phyloP scores from a whole-genome alignment of 2,888 invertebrate species.

The Acronicta aceris region DNA sequence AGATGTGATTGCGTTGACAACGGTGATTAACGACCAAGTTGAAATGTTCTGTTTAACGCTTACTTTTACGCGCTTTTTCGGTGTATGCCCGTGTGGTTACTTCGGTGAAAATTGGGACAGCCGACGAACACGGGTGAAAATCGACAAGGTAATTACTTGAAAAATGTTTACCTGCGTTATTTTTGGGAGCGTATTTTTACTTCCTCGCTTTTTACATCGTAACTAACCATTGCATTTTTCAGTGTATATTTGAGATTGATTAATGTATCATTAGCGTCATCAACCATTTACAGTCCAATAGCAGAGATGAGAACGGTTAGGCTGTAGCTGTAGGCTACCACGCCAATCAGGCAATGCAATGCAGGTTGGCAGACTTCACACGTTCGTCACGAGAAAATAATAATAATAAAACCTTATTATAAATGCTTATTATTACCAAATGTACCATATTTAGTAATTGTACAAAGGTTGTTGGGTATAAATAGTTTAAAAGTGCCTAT shows the following conservation, averaged over 20 bases:
- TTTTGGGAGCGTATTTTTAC: constrained; percentile 28
- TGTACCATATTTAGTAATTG: constrained; percentile 4
- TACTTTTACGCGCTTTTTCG: constrained; percentile 45
- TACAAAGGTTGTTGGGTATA: constrained; percentile 12
- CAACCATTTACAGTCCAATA: no score
- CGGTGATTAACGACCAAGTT: constrained; percentile 49
- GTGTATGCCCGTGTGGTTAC: constrained; percentile 23
- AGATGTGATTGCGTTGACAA: constrained; percentile 54
- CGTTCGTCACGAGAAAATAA: no score
- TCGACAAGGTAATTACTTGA: constrained; percentile 20
- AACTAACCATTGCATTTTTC: constrained; percentile 10
- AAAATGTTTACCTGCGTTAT: constrained; percentile 27
- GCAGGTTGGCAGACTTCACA: no score
- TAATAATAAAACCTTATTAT: no score
- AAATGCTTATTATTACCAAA: background rate
- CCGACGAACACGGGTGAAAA: constrained; percentile 23
- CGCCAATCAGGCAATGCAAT: no score
- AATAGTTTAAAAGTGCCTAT: constrained; percentile 21
- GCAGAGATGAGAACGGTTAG: no score
- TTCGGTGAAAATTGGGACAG: constrained; percentile 42
- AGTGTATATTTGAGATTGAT: no score
- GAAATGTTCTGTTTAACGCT: constrained; percentile 54
- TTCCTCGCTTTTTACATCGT: constrained; percentile 25
- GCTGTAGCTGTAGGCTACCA: no score
- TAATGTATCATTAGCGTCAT: no score